Percentiles rank a stretch among this genome's conserved stretches.
These are phyloP conservation scores for silkworm (Bombyx mori) DNA, from an alignment of 1,140 invertebrate genomes.

Conservation along the genomic window ASM3026992v2 NC_085118.1:11065501-11066000, in stretches of 20 bases:
- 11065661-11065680: slow-evolving; percentile 55
- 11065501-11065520: background rate
- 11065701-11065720: slow-evolving; percentile 56
- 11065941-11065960: slow-evolving; percentile 32
- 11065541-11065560: slow-evolving; percentile 36
- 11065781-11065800: slow-evolving; percentile 48
- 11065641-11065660: slow-evolving; percentile 45
- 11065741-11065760: slow-evolving; percentile 58
- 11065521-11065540: background rate
- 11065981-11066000: too few relatives aligned
- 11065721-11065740: slow-evolving; percentile 56
- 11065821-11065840: slow-evolving; percentile 16
- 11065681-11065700: slow-evolving; percentile 54
- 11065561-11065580: slow-evolving; percentile 31
- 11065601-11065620: slow-evolving; percentile 32
- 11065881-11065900: slow-evolving; percentile 43
- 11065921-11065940: slow-evolving; percentile 27
- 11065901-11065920: slow-evolving; percentile 48
- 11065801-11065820: slow-evolving; percentile 34
- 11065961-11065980: slow-evolving; percentile 30
- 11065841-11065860: slow-evolving; percentile 38
- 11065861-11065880: slow-evolving; percentile 46
- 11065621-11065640: slow-evolving; percentile 56
- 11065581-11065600: slow-evolving; percentile 38
- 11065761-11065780: slow-evolving; percentile 58